These are phyloP conservation scores for Apis florea DNA, from an alignment of 1,140 invertebrate species.

Conservation along the genomic window DNA sequence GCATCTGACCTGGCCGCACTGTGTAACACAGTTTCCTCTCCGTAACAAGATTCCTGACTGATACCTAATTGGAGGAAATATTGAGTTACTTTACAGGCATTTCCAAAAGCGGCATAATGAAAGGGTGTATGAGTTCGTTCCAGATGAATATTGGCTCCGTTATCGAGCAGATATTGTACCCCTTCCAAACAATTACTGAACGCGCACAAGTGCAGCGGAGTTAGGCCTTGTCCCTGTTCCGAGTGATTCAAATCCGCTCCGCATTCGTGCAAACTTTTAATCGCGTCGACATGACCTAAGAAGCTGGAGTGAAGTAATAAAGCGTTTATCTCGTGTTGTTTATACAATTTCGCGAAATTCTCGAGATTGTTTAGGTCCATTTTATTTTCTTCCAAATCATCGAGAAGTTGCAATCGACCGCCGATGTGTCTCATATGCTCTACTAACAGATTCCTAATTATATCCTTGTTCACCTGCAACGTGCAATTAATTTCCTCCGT, in stretches of 20 bases:
- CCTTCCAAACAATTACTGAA: constrained; percentile 88
- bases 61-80: constrained; percentile 86
- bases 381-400: constrained; percentile 85
- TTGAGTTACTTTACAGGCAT: constrained; percentile 86
- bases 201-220: constrained; percentile 87
- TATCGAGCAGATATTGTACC: constrained; percentile 84
- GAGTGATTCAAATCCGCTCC: constrained; percentile 86
- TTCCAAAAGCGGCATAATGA: constrained; percentile 90
- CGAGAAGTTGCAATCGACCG: constrained; percentile 84
- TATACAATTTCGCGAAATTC: constrained; percentile 78
- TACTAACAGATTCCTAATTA: constrained; percentile 85
- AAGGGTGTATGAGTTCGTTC: constrained; percentile 86
- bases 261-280: constrained; percentile 82
- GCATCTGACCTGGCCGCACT: constrained; percentile 88
- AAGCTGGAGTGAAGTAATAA: constrained; percentile 87
- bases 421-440: constrained; percentile 86
- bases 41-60: constrained; percentile 80
- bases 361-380: constrained; percentile 81
- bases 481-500: constrained; percentile 82
- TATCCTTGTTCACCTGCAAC: constrained; percentile 86
- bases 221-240: constrained; percentile 85
- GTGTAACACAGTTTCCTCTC: constrained; percentile 88
- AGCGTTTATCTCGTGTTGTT: constrained; percentile 85
- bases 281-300: constrained; percentile 83
- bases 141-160: constrained; percentile 85